Evolutionary conservation across 2,113 vertebrate genomes (phyloP).

Genomic region (Nymphicus hollandicus): DNA sequence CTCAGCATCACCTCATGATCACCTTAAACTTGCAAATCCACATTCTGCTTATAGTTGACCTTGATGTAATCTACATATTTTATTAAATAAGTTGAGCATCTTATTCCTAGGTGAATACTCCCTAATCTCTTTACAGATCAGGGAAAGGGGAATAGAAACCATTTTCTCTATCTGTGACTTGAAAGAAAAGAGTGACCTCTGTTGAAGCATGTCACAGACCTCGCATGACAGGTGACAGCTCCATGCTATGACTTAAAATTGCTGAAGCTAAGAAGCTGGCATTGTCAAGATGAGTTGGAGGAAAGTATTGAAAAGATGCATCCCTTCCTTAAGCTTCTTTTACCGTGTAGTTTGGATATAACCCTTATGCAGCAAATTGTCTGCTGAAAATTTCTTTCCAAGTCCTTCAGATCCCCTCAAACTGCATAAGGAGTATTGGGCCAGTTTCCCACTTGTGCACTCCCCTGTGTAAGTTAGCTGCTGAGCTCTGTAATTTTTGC

Average conservation of each 20-base stretch:
- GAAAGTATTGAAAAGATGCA: neutral
- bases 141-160: neutral
- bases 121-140: neutral
- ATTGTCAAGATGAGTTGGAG: neutral
- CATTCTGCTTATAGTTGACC: neutral
- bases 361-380: neutral
- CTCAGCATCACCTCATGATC: neutral
- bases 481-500: neutral
- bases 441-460: neutral
- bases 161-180: neutral
- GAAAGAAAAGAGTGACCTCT: conserved; percentile 44
- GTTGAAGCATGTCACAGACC: neutral
- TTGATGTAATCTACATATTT: neutral
- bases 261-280: neutral
- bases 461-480: neutral
- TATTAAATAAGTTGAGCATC: neutral
- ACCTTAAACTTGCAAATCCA: neutral
- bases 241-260: neutral
- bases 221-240: neutral
- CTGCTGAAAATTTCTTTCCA: neutral
- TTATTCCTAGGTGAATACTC: neutral
- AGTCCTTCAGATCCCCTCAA: neutral
- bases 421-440: neutral
- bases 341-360: neutral
- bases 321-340: neutral